Evolutionary conservation across 2,113 vertebrate genomes (phyloP).

Genomic region (Plecturocebus donacophilus): DNA sequence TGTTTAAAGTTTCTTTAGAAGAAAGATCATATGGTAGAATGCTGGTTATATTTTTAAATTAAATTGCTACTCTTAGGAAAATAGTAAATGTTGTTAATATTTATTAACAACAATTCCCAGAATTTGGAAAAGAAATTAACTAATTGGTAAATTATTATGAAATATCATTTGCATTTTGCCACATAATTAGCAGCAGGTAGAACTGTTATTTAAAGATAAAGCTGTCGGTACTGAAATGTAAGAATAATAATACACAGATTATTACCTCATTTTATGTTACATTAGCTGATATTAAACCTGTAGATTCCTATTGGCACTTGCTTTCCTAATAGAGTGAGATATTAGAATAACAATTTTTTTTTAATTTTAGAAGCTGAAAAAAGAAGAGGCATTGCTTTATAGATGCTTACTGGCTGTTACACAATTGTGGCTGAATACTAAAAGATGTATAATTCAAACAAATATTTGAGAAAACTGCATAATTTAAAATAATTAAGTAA

Average conservation of each 20-base stretch:
- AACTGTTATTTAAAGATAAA: neutral
- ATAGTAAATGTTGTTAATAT: neutral
- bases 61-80: neutral
- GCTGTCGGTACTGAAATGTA: neutral
- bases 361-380: neutral
- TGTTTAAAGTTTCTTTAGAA: slow-evolving; percentile 38
- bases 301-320: neutral
- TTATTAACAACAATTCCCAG: neutral
- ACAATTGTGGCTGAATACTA: neutral
- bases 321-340: neutral
- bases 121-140: slow-evolving; percentile 1
- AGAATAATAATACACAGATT: neutral
- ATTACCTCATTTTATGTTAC: neutral
- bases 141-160: neutral
- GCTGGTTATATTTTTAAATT: neutral
- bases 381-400: neutral
- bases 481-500: slow-evolving; percentile 7
- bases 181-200: neutral
- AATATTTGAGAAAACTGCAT: neutral
- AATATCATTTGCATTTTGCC: neutral
- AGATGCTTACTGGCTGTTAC: neutral
- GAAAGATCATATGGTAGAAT: neutral
- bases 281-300: neutral
- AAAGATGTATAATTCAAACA: neutral
- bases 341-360: neutral